phyloP scores from a whole-genome alignment of 2,113 vertebrate species.

The Oreotrochilus melanogaster region DNA sequence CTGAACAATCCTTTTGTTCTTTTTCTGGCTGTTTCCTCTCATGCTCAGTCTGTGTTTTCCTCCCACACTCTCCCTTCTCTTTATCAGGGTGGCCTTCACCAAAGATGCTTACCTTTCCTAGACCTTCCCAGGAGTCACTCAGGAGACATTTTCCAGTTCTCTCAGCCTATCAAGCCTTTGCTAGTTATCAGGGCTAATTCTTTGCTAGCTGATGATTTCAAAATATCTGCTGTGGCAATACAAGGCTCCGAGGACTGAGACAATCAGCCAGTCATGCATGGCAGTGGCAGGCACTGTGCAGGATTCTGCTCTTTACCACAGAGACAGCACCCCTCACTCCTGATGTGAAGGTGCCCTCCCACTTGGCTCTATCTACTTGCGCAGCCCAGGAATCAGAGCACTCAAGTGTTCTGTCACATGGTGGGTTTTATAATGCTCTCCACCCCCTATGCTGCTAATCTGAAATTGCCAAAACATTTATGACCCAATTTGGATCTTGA shows the following conservation, averaged over 20 bases:
- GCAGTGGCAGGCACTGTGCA: not conserved
- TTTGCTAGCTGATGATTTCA: not conserved
- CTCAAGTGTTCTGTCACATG: not conserved
- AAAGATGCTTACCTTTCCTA: not conserved
- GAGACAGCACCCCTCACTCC: not conserved
- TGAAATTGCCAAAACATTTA: constrained; percentile 29
- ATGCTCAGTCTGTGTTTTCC: not conserved
- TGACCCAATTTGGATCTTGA: constrained; percentile 13
- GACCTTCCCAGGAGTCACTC: not conserved
- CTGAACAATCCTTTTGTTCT: not conserved
- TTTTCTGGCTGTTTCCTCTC: not conserved
- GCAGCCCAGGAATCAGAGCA: not conserved
- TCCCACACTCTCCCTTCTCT: not conserved
- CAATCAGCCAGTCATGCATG: not conserved
- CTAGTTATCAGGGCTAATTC: not conserved
- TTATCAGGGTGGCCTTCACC: not conserved
- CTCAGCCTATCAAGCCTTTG: not conserved
- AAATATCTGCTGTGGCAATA: not conserved
- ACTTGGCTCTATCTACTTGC: not conserved
- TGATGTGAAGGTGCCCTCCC: not conserved
- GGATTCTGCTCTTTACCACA: not conserved
- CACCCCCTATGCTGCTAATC: not conserved
- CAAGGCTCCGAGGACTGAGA: not conserved
- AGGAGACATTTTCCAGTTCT: not conserved
- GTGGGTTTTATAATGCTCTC: not conserved